These are phyloP conservation scores for Drosophila maculinotata DNA, from an alignment of 2,888 invertebrate species.

Conservation along the genomic window DNA sequence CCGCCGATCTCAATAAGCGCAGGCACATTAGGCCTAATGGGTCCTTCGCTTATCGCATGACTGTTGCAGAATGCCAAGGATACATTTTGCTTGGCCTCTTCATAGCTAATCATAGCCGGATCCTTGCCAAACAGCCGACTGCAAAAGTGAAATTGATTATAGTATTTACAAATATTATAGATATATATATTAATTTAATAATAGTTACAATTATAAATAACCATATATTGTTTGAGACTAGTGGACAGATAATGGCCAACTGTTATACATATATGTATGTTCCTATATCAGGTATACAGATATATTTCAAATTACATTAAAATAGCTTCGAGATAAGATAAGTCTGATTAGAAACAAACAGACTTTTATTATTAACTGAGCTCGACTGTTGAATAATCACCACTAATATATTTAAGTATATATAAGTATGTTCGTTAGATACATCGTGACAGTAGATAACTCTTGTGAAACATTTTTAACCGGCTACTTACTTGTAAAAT, in stretches of 20 bases:
- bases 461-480: not conserved
- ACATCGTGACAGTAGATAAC: not conserved
- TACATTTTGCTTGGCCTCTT: constrained; percentile 75
- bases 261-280: too few relatives aligned
- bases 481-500: constrained; percentile 69
- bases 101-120: constrained; percentile 64
- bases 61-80: constrained; percentile 80
- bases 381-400: too few relatives aligned
- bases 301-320: too few relatives aligned
- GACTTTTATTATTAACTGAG: too few relatives aligned
- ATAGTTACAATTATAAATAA: too few relatives aligned
- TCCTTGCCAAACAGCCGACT: constrained; percentile 51
- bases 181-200: not conserved
- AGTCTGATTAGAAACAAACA: too few relatives aligned
- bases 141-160: not conserved
- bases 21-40: constrained; percentile 82
- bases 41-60: constrained; percentile 81
- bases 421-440: too few relatives aligned
- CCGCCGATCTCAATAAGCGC: constrained; percentile 83
- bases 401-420: too few relatives aligned
- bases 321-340: too few relatives aligned
- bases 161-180: not conserved
- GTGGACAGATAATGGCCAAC: too few relatives aligned
- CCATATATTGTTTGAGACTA: too few relatives aligned
- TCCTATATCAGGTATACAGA: too few relatives aligned